A percentile compares a stretch with the other conserved stretches of the same genome.
Evolutionary conservation across 2,113 vertebrate species (phyloP).

Genomic region (Puffinus mauretanicus): DNA sequence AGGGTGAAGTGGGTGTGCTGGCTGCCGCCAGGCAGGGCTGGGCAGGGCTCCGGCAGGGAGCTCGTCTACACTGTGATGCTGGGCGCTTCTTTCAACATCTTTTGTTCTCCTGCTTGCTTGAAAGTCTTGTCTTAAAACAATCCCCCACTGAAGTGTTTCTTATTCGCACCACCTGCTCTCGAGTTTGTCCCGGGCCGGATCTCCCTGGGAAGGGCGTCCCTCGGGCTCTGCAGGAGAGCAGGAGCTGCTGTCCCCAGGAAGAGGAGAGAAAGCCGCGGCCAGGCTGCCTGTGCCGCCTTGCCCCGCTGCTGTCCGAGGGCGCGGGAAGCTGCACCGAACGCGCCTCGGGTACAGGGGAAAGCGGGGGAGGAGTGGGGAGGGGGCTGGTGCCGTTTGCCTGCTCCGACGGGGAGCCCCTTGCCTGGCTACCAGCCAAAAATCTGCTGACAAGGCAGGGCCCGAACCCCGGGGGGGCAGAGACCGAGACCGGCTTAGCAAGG

Average conservation of each 20-base stretch:
- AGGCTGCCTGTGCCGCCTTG: background rate
- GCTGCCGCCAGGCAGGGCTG: background rate
- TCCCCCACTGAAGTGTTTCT: slow-evolving; percentile 43
- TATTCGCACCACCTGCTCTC: background rate
- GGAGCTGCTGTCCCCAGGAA: slow-evolving; percentile 1
- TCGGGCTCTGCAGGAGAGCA: background rate
- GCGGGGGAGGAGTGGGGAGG: background rate
- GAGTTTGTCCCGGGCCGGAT: background rate
- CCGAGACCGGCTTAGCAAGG: background rate
- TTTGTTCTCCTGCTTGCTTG: slow-evolving; percentile 25
- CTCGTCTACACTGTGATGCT: slow-evolving; percentile 47
- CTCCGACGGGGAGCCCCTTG: background rate
- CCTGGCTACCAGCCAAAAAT: background rate
- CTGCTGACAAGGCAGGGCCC: background rate
- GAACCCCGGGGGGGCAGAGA: background rate
- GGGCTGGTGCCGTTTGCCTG: background rate
- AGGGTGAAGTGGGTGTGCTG: background rate
- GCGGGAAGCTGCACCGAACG: rapidly evolving
- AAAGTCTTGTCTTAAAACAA: slow-evolving; percentile 33
- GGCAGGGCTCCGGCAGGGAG: background rate
- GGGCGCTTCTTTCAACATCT: background rate
- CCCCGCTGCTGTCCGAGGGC: background rate
- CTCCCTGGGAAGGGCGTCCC: background rate
- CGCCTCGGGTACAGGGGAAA: rapidly evolving
- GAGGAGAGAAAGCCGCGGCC: background rate